Evolutionary conservation across 2,113 vertebrate genomes (phyloP), one percentile per base, ranked within the genome.

Genomic region (Rhinolophus sinicus): DNA sequence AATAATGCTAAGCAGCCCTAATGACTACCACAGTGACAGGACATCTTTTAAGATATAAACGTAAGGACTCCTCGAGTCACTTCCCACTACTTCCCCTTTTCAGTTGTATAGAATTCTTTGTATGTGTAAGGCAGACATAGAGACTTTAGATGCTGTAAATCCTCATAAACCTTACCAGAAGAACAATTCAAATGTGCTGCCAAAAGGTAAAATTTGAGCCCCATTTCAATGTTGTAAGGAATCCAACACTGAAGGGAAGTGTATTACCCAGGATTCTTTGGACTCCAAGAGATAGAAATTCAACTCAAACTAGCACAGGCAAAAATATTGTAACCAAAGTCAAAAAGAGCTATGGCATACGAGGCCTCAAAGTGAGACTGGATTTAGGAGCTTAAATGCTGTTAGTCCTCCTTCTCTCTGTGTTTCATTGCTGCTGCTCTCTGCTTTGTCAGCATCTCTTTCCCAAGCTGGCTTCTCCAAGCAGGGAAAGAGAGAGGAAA

Each of bases 361-460:
- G 5, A 47, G 64, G 10, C 28, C 78, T 93, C 24, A 12, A 70
- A 28, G 22, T 40, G 47, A 95, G 47, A n/a, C 35, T 82, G n/a
- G 16, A 86, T 44, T 35, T 72, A 26, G 14, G 44, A 6, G 40
- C 15, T 88, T 88, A 56, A 44, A 44, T 65, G 30, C 35, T 80
- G 8, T 24, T 73, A 73, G 30, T 7, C 67, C 2, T 56, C 44
- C 44, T 33, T 33, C 9, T 28, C 40, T 69, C 52, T 89, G 67
- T 58, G 58, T 88, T 90, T 73, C 75, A 62, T 92, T 22, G 84
- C 62, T 58, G 6, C 40, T 75, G 24, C 30, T 90, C 16, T 81
- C 18, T 78, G 40, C 62, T 96, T 58, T 93, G 54, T 75, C 73
- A 92, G 82, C 26, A 78, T 81, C 60, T 87, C 76, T 90, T 89